Evolutionary conservation across 2,113 vertebrate species (phyloP).

Genomic region (Alexandromys fortis): DNA sequence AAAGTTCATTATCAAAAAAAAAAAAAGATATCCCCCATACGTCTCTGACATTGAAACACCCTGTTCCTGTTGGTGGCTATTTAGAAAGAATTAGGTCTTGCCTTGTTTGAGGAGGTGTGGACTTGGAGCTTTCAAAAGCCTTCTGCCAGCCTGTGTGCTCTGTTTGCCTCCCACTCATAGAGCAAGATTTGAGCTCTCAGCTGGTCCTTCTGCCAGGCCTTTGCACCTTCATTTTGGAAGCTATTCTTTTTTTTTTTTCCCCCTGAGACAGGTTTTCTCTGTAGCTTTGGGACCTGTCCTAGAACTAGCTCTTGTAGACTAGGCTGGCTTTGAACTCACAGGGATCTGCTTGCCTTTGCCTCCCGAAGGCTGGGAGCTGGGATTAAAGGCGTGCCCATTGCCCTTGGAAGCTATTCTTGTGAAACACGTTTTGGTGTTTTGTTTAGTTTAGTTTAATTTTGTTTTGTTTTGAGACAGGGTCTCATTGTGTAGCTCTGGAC

Average conservation of each 20-base stretch:
- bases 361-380: too few species aligned
- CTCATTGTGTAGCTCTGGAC: not conserved
- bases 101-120: not conserved
- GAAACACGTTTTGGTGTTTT: not conserved
- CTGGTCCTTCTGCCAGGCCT: not conserved
- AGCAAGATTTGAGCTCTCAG: not conserved
- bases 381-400: too few species aligned
- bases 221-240: not conserved
- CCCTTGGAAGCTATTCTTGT: not conserved
- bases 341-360: too few species aligned
- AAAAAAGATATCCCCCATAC: not conserved
- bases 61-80: not conserved
- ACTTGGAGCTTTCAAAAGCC: not conserved
- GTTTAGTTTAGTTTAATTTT: not conserved
- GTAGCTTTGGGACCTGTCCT: not conserved
- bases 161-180: not conserved
- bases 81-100: not conserved
- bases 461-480: not conserved
- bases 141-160: not conserved
- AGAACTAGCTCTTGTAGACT: not conserved
- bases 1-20: too few species aligned
- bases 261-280: not conserved
- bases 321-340: not conserved
- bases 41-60: not conserved
- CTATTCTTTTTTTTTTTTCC: not conserved